phyloP scores from a whole-genome alignment of 2,113 vertebrate species.

The Perognathus longimembris region DNA sequence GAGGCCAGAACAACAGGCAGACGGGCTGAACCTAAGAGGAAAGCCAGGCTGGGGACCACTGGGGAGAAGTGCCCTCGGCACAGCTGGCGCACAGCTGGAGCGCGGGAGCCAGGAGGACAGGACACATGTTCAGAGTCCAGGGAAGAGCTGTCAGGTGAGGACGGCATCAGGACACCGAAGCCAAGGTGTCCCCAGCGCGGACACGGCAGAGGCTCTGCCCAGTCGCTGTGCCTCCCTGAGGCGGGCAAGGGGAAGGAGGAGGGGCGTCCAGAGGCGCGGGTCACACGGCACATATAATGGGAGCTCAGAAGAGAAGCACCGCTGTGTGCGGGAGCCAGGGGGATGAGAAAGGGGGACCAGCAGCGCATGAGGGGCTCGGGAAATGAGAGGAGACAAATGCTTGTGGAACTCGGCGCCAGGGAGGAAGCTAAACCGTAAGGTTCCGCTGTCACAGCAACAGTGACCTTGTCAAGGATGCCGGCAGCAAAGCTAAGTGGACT shows the following conservation, averaged over 20 bases:
- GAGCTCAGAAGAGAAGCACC: neutral
- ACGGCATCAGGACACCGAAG: neutral
- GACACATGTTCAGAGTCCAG: neutral
- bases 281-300: neutral
- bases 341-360: neutral
- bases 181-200: too few species aligned
- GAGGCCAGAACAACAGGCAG: too few species aligned
- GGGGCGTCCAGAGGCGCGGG: neutral
- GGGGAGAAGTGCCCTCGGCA: neutral
- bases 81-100: neutral
- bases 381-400: neutral
- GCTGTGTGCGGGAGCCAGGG: accelerated
- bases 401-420: neutral
- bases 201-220: neutral
- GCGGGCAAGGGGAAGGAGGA: neutral
- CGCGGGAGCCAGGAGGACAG: accelerated
- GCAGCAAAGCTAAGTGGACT: neutral
- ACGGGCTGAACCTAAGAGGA: neutral
- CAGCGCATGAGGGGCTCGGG: neutral
- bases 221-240: neutral
- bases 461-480: neutral
- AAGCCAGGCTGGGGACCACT: neutral
- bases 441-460: neutral
- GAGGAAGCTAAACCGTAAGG: neutral
- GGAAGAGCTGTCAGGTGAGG: neutral